phyloP scores from a whole-genome alignment of 1,140 invertebrate genomes.

The Melanaphis sacchari region DNA sequence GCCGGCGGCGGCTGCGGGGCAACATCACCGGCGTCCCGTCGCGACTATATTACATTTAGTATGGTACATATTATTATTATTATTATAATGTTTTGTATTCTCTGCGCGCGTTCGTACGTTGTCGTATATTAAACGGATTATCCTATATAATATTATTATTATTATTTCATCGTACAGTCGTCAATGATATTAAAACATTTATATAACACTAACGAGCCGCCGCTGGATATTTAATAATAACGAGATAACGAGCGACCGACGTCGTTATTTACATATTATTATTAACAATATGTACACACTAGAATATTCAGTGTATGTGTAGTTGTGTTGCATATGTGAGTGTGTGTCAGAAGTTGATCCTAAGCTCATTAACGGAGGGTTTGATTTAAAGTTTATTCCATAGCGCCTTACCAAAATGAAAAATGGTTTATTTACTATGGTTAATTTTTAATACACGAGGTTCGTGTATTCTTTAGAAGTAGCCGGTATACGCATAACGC shows the following conservation, averaged over 20 bases:
- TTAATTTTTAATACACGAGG: background rate
- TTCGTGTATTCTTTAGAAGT: background rate
- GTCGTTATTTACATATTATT: conserved; percentile 20
- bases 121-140: conserved; percentile 32
- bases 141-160: conserved; percentile 5
- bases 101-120: background rate
- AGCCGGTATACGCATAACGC: background rate
- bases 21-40: background rate
- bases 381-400: conserved; percentile 1
- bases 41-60: background rate
- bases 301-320: background rate
- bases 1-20: background rate
- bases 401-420: background rate
- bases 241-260: background rate
- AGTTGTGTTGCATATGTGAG: background rate
- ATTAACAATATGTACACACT: background rate
- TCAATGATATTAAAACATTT: conserved; percentile 9
- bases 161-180: background rate
- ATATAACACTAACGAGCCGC: background rate
- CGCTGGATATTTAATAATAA: conserved; percentile 23
- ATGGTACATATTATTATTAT: background rate
- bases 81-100: background rate
- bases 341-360: background rate
- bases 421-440: background rate
- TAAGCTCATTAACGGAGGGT: background rate